Evolutionary conservation across 1,140 invertebrate species (phyloP).

Genomic region (Philotrypesis tridentata): DNA sequence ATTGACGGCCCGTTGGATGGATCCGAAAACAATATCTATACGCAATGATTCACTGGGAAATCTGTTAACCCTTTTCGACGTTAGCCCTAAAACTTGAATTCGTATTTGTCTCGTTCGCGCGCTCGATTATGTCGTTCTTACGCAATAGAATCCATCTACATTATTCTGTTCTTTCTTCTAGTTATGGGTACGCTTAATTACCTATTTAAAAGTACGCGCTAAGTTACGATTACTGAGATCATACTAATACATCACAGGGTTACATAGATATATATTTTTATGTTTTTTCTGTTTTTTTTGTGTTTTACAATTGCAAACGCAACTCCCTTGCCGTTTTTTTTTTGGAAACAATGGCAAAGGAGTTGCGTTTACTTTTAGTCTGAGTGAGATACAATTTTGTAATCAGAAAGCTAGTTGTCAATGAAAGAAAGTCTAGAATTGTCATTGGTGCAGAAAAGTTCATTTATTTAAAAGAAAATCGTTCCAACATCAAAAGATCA

Average conservation of each 20-base stretch:
- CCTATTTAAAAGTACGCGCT: constrained; percentile 66
- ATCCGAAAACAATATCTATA: not conserved
- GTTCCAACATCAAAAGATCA: constrained; percentile 37
- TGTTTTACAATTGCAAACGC: constrained; percentile 43
- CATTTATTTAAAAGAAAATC: constrained; percentile 12
- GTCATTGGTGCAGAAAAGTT: constrained; percentile 22
- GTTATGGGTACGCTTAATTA: constrained; percentile 62
- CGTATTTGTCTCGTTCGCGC: constrained; percentile 49
- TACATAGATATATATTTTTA: constrained; percentile 70
- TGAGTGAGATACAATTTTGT: constrained; percentile 16
- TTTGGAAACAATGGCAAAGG: constrained; percentile 45
- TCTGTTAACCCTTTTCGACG: not conserved
- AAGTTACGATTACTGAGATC: constrained; percentile 74
- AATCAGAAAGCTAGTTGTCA: not conserved
- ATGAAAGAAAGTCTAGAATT: not conserved
- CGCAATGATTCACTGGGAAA: not conserved
- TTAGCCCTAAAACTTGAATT: not conserved
- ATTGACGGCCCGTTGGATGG: constrained; percentile 1
- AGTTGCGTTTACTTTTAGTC: constrained; percentile 14
- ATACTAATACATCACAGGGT: constrained; percentile 76
- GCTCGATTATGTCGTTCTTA: constrained; percentile 44
- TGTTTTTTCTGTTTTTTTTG: constrained; percentile 58
- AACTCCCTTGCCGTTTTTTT: constrained; percentile 44
- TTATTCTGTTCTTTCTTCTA: constrained; percentile 13
- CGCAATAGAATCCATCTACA: constrained; percentile 31